These are phyloP conservation scores for Drosophila demipolita DNA, from an alignment of 2,888 invertebrate species.

Conservation along the genomic window DNA sequence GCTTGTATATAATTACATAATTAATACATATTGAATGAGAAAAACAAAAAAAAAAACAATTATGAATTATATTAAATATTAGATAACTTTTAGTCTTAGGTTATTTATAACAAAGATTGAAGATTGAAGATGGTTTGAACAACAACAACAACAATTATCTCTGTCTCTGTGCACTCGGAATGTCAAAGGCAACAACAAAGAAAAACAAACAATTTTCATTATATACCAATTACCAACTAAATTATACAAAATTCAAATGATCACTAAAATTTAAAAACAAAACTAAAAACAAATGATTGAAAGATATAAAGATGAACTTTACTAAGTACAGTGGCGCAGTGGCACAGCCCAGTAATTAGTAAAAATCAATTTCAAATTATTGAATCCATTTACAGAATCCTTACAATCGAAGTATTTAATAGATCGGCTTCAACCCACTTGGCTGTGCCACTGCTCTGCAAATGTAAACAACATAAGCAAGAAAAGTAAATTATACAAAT, in stretches of 20 bases:
- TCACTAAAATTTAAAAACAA: constrained; percentile 32
- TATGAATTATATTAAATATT: constrained; percentile 74
- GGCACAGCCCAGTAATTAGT: constrained; percentile 6
- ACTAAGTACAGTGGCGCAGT: constrained; percentile 22
- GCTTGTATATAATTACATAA: constrained; percentile 72
- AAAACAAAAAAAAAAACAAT: constrained; percentile 54
- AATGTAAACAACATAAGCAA: constrained; percentile 21
- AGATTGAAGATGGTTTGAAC: constrained; percentile 58
- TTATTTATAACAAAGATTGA: constrained; percentile 70
- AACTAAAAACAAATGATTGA: constrained; percentile 2
- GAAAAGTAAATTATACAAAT: constrained; percentile 52
- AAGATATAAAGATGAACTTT: constrained; percentile 25
- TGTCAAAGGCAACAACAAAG: constrained; percentile 63
- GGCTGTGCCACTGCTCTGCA: constrained; percentile 18
- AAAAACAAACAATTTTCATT: constrained; percentile 45
- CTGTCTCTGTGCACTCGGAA: constrained; percentile 72
- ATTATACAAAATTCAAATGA: constrained; percentile 62
- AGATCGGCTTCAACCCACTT: constrained; percentile 17
- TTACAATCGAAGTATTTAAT: constrained; percentile 11
- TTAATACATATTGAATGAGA: constrained; percentile 55
- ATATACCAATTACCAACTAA: constrained; percentile 64
- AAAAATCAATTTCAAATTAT: constrained; percentile 13
- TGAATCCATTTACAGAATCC: background rate
- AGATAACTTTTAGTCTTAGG: constrained; percentile 76
- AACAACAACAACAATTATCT: constrained; percentile 57